phyloP scores from a whole-genome alignment of 1,140 invertebrate species.

The Rhopalosiphum padi region DNA sequence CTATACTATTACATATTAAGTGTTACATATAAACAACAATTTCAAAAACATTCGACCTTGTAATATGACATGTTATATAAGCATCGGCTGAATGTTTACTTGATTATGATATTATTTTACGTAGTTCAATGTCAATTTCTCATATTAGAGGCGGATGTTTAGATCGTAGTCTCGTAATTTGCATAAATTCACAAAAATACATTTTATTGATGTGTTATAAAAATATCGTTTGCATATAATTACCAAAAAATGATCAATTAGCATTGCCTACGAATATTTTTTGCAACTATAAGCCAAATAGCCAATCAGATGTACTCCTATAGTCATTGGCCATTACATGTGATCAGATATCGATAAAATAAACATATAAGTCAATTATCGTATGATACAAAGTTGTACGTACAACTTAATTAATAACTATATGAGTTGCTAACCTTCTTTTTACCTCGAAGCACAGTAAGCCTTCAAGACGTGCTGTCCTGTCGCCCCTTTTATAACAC shows the following conservation, averaged over 20 bases:
- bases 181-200: not conserved
- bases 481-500: not conserved
- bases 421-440: not conserved
- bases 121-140: conserved; percentile 52
- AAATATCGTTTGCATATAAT: not conserved
- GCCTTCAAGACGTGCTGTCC: not conserved
- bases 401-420: not conserved
- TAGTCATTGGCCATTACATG: not conserved
- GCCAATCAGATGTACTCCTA: not conserved
- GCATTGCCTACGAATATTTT: not conserved
- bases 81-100: conserved; percentile 17
- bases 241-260: not conserved
- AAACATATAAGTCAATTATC: not conserved
- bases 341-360: not conserved
- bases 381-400: not conserved
- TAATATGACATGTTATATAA: conserved; percentile 25
- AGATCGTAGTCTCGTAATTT: not conserved
- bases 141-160: conserved; percentile 38
- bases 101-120: not conserved
- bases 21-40: conserved; percentile 19
- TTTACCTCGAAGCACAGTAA: not conserved
- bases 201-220: not conserved
- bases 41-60: conserved; percentile 32
- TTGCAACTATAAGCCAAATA: not conserved
- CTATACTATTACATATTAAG: conserved; percentile 19